A percentile compares a stretch with the other conserved stretches of the same genome.
Evolutionary conservation across 1,140 invertebrate genomes (phyloP).

Genomic region (Drosophila funebris): DNA sequence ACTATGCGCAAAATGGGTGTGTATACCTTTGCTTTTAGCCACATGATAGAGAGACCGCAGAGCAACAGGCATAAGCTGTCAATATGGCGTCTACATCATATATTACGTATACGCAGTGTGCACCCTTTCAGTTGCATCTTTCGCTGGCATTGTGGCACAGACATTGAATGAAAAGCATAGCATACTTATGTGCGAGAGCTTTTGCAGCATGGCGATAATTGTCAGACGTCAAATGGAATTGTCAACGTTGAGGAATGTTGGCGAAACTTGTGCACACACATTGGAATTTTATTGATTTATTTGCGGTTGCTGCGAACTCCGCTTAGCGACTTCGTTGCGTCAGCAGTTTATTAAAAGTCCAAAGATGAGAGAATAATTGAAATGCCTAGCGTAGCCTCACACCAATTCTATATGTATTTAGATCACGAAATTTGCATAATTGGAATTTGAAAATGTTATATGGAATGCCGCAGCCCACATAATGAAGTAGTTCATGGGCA

Average conservation of each 20-base stretch:
- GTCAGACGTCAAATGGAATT: slow-evolving; percentile 40
- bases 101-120: slow-evolving; percentile 6
- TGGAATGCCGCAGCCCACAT: neutral
- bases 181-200: slow-evolving; percentile 58
- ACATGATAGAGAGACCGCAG: slow-evolving; percentile 1
- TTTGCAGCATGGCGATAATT: slow-evolving; percentile 55
- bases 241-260: slow-evolving; percentile 53
- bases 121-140: neutral
- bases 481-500: slow-evolving; percentile 8
- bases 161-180: slow-evolving; percentile 38
- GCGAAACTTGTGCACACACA: slow-evolving; percentile 38
- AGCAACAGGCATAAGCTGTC: slow-evolving; percentile 31
- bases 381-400: slow-evolving; percentile 36
- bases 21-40: neutral
- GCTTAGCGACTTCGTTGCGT: neutral
- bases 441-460: slow-evolving; percentile 51
- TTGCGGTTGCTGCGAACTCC: neutral
- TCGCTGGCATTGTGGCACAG: too few relatives aligned
- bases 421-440: slow-evolving; percentile 53
- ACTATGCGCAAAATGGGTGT: slow-evolving; percentile 21
- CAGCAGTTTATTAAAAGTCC: slow-evolving; percentile 49
- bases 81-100: slow-evolving; percentile 9
- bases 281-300: slow-evolving; percentile 78
- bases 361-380: slow-evolving; percentile 62
- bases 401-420: slow-evolving; percentile 49